Evolutionary conservation across 2,888 invertebrate genomes (phyloP), one percentile per base, ranked within the genome.

Genomic region (Leptinotarsa peninsularis): DNA sequence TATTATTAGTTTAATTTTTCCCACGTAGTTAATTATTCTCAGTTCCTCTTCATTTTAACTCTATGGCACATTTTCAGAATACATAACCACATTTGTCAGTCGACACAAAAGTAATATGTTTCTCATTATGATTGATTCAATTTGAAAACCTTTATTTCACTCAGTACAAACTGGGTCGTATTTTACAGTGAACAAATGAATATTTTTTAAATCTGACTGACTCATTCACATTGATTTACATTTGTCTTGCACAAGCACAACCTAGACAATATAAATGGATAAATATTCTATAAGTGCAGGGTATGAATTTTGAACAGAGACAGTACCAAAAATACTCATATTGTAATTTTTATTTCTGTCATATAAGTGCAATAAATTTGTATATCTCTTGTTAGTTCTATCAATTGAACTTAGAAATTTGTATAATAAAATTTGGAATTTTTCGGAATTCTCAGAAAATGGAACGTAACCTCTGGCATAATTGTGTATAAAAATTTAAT

Each of bases 381-480:
- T 78, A 68, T 58, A 54, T 69, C 71, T 73, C 66, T 73, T 71
- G 74, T 74, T 78, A 50, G 70, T 76, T 76, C 69, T 71, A 60
- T 70, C 63, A 71, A 74, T 76, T 78, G 79, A 74, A 78, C 74
- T 74, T 73, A 74, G 75, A 76, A 77, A 79, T 77, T 77, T 79
- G 75, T 76, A 77, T 74, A 63, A 72, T 43, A 71, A 68, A 71
- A 72, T 27, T 60, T 75, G 74, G 76, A 79, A 76, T 79, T 80
- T 74, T 73, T 77, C 76, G 73, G 70, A 80, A 80, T 79, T 81
- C 76, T 78, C 43, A 77, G 76, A 82, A 82, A 85, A 85, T 88
- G 88, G 89, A 88, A 89, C 88, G 84, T 84, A 82, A 88, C 85
- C 88, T 88, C 87, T 88, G 88, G 88, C 88, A 88, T 87, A 87